Evolutionary conservation across 1,140 invertebrate species (phyloP).

Genomic region (Daktulosphaira vitifoliae): DNA sequence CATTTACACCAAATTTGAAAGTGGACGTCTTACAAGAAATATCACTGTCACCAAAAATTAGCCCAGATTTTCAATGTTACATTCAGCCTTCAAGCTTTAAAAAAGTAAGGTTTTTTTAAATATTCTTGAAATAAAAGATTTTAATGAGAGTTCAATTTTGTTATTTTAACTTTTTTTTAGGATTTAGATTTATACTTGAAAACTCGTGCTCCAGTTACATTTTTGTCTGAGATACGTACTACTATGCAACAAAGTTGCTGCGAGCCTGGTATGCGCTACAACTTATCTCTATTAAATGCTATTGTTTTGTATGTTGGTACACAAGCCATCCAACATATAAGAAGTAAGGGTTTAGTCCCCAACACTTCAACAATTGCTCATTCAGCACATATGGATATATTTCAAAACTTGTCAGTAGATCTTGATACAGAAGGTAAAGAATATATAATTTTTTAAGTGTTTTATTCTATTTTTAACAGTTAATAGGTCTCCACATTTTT

Average conservation of each 20-base stretch:
- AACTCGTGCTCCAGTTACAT: constrained; percentile 87
- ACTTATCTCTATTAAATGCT: constrained; percentile 93
- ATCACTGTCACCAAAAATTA: constrained; percentile 63
- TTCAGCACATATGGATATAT: constrained; percentile 98
- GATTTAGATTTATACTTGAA: constrained; percentile 95
- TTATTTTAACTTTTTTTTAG: too few relatives aligned
- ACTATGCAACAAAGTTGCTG: constrained; percentile 69
- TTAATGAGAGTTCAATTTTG: too few relatives aligned
- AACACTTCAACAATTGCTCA: constrained; percentile 95
- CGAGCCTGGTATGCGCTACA: constrained; percentile 85
- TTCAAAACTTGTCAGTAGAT: constrained; percentile 96
- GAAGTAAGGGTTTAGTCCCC: constrained; percentile 77
- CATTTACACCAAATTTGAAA: constrained; percentile 94
- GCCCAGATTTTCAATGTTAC: constrained; percentile 77
- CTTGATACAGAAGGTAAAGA: constrained; percentile 84
- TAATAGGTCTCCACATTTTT: too few relatives aligned
- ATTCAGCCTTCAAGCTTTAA: constrained; percentile 84
- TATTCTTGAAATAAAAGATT: too few relatives aligned
- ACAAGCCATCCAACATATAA: constrained; percentile 83
- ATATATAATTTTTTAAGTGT: neutral
- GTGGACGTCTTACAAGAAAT: constrained; percentile 80
- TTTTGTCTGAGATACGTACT: constrained; percentile 81
- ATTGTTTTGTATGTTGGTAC: constrained; percentile 95
- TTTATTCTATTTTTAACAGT: neutral
- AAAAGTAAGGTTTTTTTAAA: constrained; percentile 47